Conservation (phyloP, 2,113 vertebrate species). For the Crotalus viridis region DNA sequence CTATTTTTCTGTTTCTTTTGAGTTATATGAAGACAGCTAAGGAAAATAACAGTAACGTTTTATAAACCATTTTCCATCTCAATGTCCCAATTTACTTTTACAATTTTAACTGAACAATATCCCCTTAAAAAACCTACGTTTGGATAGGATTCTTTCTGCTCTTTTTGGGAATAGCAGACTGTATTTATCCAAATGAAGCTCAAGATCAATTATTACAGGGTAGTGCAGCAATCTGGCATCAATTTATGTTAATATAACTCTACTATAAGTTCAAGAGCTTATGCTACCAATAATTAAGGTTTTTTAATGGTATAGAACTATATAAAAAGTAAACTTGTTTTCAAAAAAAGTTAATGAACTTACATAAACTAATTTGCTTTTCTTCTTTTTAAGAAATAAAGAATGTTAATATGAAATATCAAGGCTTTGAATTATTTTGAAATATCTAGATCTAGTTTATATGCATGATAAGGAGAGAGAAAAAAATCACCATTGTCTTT, state of each 20-base stretch:
- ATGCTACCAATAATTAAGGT: not conserved
- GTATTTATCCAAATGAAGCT: not conserved
- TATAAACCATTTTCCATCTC: not conserved
- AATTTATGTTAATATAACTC: not conserved
- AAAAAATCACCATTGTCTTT: not conserved
- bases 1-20: not conserved
- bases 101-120: not conserved
- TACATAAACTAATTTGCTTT: not conserved
- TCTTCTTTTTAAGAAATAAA: slow-evolving; percentile 18
- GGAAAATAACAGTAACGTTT: not conserved
- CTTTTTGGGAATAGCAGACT: not conserved
- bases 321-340: not conserved
- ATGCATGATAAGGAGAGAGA: not conserved
- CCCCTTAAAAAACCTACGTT: not conserved
- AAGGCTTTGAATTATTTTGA: not conserved
- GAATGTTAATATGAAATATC: not conserved
- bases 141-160: not conserved
- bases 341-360: not conserved
- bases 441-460: not conserved
- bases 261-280: not conserved
- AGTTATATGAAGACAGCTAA: not conserved
- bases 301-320: not conserved
- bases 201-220: not conserved
- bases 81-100: not conserved
- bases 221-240: not conserved